Evolutionary conservation across 2,888 invertebrate genomes (phyloP).

Genomic region (Chelonus formosanus): DNA sequence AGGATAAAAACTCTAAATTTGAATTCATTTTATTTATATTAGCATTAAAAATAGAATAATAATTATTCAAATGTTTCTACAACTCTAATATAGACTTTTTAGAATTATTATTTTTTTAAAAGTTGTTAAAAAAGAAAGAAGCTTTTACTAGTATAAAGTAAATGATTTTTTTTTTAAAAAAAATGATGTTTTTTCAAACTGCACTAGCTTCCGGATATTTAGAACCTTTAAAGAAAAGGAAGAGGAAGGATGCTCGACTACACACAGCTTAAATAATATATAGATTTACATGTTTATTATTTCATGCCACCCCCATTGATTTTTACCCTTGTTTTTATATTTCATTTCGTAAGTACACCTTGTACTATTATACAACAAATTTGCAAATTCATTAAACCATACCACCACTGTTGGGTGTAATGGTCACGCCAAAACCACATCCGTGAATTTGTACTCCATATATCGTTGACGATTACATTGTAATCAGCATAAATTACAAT

Average conservation of each 20-base stretch:
- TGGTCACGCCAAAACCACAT: slow-evolving; percentile 32
- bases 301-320: slow-evolving; percentile 22
- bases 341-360: slow-evolving; percentile 12
- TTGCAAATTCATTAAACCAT: slow-evolving; percentile 31
- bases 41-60: no score
- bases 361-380: no score
- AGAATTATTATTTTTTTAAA: no score
- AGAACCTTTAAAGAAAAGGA: slow-evolving; percentile 19
- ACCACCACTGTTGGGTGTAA: slow-evolving; percentile 15
- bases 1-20: no score
- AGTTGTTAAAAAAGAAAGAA: no score
- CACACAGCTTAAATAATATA: slow-evolving; percentile 26
- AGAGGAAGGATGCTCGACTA: slow-evolving; percentile 36
- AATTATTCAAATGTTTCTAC: no score
- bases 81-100: no score
- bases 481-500: slow-evolving; percentile 25
- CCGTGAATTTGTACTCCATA: slow-evolving; percentile 19
- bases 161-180: neutral
- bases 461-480: slow-evolving; percentile 26
- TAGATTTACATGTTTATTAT: slow-evolving; percentile 26
- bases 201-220: no score
- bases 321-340: slow-evolving; percentile 8
- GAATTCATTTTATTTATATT: no score
- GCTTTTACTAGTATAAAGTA: no score
- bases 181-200: neutral